phyloP scores from a whole-genome alignment of 2,888 invertebrate species.

The Nymphalis polychloros region DNA sequence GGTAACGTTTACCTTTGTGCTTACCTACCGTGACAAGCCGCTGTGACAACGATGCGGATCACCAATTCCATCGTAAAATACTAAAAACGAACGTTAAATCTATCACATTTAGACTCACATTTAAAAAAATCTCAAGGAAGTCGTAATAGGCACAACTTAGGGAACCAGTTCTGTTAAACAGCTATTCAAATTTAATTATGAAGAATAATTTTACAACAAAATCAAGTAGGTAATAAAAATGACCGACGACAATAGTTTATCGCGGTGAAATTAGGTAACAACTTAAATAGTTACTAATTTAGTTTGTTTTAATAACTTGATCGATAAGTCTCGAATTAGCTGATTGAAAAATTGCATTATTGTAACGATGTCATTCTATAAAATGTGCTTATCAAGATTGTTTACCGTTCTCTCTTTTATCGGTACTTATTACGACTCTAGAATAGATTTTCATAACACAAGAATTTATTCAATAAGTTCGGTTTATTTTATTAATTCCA shows the following conservation, averaged over 20 bases:
- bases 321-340: too few relatives aligned
- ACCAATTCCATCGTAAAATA: slow-evolving; percentile 13
- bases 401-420: too few relatives aligned
- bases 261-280: neutral
- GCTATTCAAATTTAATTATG: neutral
- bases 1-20: slow-evolving; percentile 22
- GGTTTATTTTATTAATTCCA: too few relatives aligned
- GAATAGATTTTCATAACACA: too few relatives aligned
- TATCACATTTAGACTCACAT: neutral
- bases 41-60: slow-evolving; percentile 32
- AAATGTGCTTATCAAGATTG: too few relatives aligned
- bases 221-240: neutral
- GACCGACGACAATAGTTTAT: neutral
- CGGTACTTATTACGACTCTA: too few relatives aligned
- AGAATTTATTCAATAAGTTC: too few relatives aligned
- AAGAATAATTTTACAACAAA: neutral
- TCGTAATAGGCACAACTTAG: neutral
- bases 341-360: too few relatives aligned
- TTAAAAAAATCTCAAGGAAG: neutral
- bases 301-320: too few relatives aligned
- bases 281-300: neutral
- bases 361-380: too few relatives aligned
- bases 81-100: neutral
- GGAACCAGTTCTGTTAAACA: neutral
- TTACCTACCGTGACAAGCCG: slow-evolving; percentile 26